Evolutionary conservation across 2,888 invertebrate genomes (phyloP).

Genomic region (Tipula confusa): DNA sequence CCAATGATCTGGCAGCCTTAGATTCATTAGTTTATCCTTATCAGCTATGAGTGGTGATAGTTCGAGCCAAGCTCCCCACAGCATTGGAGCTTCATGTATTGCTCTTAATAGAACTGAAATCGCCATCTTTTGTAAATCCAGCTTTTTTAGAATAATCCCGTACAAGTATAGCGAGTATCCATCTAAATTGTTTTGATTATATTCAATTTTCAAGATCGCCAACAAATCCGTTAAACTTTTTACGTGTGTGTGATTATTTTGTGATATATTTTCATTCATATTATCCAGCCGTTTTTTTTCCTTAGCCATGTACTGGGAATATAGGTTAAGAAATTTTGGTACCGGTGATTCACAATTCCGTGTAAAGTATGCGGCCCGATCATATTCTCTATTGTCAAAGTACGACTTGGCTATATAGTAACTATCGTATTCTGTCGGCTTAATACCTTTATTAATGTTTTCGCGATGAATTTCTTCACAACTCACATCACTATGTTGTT

Average conservation of each 20-base stretch:
- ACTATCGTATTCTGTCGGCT: slow-evolving; percentile 57
- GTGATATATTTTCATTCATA: slow-evolving; percentile 58
- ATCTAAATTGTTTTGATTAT: slow-evolving; percentile 64
- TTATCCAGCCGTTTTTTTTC: slow-evolving; percentile 88
- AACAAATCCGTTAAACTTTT: slow-evolving; percentile 56
- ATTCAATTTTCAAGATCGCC: slow-evolving; percentile 56
- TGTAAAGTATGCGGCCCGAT: slow-evolving; percentile 75
- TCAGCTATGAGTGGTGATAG: slow-evolving; percentile 79
- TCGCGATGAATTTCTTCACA: slow-evolving; percentile 50
- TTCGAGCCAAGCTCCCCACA: slow-evolving; percentile 96
- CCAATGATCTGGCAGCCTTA: slow-evolving; percentile 82
- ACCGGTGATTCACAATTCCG: slow-evolving; percentile 65
- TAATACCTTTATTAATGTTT: slow-evolving; percentile 46
- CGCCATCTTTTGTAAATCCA: slow-evolving; percentile 76
- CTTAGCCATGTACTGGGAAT: slow-evolving; percentile 80
- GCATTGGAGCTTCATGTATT: slow-evolving; percentile 71
- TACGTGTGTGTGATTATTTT: slow-evolving; percentile 46
- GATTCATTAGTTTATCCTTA: slow-evolving; percentile 65
- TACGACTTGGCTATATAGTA: slow-evolving; percentile 81
- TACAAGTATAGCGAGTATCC: slow-evolving; percentile 85
- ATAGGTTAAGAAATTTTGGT: slow-evolving; percentile 77
- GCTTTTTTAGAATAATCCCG: slow-evolving; percentile 83
- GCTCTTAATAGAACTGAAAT: slow-evolving; percentile 74
- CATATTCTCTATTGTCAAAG: slow-evolving; percentile 88
- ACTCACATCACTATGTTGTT: slow-evolving; percentile 56